phyloP scores from a whole-genome alignment of 2,888 invertebrate genomes.

The Drosophila picticornis region DNA sequence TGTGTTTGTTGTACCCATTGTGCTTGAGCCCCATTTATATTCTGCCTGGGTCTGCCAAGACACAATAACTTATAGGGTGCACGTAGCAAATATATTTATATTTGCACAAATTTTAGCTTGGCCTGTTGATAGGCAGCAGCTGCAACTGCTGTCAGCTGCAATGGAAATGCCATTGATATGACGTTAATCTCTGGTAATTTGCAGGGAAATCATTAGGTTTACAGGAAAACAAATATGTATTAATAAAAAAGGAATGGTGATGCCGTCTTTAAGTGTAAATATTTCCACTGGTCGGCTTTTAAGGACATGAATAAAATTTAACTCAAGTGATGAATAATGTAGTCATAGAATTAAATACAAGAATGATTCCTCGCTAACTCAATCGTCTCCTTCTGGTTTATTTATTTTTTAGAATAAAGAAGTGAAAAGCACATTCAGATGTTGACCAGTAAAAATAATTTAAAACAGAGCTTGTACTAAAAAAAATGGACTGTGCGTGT shows the following conservation, averaged over 20 bases:
- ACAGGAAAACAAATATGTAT: constrained; percentile 42
- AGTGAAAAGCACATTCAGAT: constrained; percentile 8
- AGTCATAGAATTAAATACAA: neutral
- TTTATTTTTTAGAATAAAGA: neutral
- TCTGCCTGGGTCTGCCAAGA: constrained; percentile 33
- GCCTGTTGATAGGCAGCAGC: constrained; percentile 40
- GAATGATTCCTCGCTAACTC: neutral
- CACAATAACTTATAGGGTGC: constrained; percentile 69
- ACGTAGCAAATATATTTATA: constrained; percentile 73
- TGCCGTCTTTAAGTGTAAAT: constrained; percentile 8
- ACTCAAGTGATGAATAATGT: neutral
- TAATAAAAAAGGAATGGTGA: constrained; percentile 45
- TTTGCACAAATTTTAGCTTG: constrained; percentile 57
- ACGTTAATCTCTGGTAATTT: constrained; percentile 57
- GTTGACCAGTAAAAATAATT: constrained; percentile 23
- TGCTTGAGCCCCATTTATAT: constrained; percentile 65
- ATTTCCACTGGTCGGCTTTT: constrained; percentile 17
- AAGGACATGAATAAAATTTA: neutral
- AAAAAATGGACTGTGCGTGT: constrained; percentile 39
- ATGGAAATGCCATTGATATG: constrained; percentile 20
- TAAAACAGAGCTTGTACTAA: constrained; percentile 21
- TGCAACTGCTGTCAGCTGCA: constrained; percentile 25
- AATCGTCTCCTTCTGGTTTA: neutral
- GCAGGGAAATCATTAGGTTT: constrained; percentile 52
- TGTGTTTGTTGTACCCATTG: constrained; percentile 54